Conservation (phyloP, 1,140 invertebrate genomes). For the Listronotus oregonensis region DNA sequence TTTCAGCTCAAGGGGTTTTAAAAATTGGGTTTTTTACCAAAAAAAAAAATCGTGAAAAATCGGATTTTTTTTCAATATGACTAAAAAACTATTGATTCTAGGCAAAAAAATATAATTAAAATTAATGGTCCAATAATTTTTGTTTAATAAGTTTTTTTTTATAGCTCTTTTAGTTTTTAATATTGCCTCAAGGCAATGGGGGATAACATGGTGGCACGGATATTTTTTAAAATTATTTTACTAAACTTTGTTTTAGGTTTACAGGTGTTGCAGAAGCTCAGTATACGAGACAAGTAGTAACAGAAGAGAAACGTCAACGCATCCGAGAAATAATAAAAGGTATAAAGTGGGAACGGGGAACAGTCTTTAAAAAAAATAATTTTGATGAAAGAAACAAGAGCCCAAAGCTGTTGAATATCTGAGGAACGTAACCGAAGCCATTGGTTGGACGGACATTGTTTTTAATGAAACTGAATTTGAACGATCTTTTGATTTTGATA, state of each 20-base stretch:
- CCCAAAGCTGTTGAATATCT: slow-evolving; percentile 15
- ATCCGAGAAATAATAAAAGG: slow-evolving; percentile 37
- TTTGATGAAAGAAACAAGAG: slow-evolving; percentile 37
- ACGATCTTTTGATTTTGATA: slow-evolving; percentile 15
- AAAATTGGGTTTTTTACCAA: no score
- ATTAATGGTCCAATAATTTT: no score
- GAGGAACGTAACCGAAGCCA: slow-evolving; percentile 22
- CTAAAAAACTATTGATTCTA: no score
- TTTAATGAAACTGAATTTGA: slow-evolving; percentile 30
- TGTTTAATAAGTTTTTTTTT: no score
- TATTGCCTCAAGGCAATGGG: no score
- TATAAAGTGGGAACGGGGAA: slow-evolving; percentile 35
- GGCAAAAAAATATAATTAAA: no score
- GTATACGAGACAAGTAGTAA: slow-evolving; percentile 37
- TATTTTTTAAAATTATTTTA: no score
- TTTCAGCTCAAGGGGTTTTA: no score
- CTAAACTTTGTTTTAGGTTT: slow-evolving; percentile 36
- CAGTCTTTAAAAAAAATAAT: slow-evolving; percentile 27
- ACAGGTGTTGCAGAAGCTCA: slow-evolving; percentile 32
- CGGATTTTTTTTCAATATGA: no score
- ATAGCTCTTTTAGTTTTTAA: no score
- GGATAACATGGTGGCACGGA: no score
- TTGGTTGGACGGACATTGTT: slow-evolving; percentile 33
- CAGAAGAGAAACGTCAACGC: slow-evolving; percentile 18
- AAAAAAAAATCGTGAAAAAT: no score